A percentile compares a stretch with the other conserved stretches of the same genome.
Conservation (phyloP, 2,797 vertebrate species). For the Cyclopterus lumpus region DNA sequence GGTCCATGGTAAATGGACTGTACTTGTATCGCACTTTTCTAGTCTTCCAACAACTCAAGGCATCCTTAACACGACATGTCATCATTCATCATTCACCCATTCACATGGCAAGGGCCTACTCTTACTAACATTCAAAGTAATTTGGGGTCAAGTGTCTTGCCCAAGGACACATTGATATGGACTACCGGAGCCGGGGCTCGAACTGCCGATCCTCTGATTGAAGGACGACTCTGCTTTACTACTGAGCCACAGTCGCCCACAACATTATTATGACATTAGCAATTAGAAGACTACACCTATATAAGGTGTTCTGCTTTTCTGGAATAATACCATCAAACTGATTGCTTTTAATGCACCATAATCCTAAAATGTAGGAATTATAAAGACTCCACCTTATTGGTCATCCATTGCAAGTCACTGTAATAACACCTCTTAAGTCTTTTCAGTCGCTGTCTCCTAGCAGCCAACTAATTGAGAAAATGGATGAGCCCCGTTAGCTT, state of each 20-base stretch:
- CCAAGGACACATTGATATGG: neutral
- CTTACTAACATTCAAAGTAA: neutral
- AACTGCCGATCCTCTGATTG: no score
- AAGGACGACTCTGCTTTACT: neutral
- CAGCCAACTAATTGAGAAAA: conserved; percentile 60
- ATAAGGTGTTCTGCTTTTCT: neutral
- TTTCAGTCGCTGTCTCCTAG: conserved; percentile 36
- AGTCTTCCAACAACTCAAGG: neutral
- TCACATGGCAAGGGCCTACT: neutral
- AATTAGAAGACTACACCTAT: neutral
- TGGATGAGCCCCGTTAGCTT: conserved; percentile 58
- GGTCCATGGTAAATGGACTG: neutral
- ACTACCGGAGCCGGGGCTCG: no score
- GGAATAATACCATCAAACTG: conserved; percentile 12
- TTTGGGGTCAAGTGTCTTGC: neutral
- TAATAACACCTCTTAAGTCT: conserved; percentile 51
- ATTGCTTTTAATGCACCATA: conserved; percentile 38
- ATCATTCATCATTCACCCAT: neutral
- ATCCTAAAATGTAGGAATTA: conserved; percentile 27
- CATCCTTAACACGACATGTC: neutral
- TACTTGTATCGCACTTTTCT: neutral
- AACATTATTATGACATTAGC: neutral
- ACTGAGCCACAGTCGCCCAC: neutral
- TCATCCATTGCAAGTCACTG: conserved; percentile 26
- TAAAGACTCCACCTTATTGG: conserved; percentile 21